phyloP scores from a whole-genome alignment of 30 jellyfish, hydroid and myxozoan species.

The Haliclystus octoradiatus region DNA sequence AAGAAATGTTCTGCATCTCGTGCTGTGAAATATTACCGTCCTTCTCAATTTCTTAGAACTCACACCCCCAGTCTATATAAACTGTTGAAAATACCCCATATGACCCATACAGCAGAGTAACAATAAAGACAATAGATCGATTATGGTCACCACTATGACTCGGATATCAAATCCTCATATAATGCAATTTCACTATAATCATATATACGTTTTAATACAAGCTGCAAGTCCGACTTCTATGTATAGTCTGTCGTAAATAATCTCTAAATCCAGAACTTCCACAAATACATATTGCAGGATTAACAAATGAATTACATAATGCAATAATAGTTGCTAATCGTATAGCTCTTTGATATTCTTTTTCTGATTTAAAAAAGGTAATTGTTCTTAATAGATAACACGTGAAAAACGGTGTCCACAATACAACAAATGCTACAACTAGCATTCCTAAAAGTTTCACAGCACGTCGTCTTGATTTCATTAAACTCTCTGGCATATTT shows the following conservation, averaged over 20 bases:
- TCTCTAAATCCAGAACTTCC: background rate
- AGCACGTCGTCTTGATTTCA: constrained; percentile 1
- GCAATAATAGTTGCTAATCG: background rate
- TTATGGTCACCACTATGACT: no score
- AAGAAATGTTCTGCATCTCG: no score
- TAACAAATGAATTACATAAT: background rate
- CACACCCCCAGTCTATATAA: no score
- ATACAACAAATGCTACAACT: background rate
- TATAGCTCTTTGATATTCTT: background rate
- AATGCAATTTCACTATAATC: no score
- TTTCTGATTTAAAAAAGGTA: background rate
- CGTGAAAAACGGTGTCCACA: constrained; percentile 2
- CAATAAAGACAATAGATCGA: no score
- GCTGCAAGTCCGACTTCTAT: background rate
- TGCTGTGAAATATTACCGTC: no score
- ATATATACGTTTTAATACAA: background rate
- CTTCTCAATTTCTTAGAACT: no score
- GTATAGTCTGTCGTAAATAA: background rate
- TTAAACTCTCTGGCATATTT: background rate
- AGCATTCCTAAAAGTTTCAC: background rate
- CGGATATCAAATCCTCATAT: no score
- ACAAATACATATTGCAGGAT: background rate
- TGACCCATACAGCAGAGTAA: no score
- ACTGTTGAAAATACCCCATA: no score
- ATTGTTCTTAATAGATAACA: background rate